A percentile compares a stretch with the other conserved stretches of the same genome.
These are phyloP conservation scores for Cochlearius cochlearius DNA, from an alignment of 2,113 vertebrate species.

Conservation along the genomic window DNA sequence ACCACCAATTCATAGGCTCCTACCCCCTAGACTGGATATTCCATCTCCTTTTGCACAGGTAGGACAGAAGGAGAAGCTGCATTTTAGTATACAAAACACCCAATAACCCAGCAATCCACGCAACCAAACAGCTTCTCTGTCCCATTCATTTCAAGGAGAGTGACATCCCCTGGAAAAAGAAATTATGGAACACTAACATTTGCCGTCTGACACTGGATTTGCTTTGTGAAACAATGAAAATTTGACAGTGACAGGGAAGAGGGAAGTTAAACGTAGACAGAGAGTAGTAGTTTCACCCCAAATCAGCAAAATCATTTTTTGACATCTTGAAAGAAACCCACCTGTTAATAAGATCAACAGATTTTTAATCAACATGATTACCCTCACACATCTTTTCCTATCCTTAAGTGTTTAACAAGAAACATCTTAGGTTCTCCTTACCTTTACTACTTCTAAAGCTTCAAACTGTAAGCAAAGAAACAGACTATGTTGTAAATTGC, in stretches of 20 bases:
- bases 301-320: conserved; percentile 30
- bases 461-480: conserved; percentile 16
- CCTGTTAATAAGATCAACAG: background rate
- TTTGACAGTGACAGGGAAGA: background rate
- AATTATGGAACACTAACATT: background rate
- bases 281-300: background rate
- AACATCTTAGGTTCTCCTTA: conserved; percentile 5
- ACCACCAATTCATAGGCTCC: background rate
- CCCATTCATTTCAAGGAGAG: background rate
- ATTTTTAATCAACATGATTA: conserved; percentile 30
- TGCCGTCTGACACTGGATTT: background rate
- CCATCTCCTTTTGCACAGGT: background rate
- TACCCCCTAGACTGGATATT: background rate
- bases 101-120: background rate
- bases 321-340: conserved; percentile 26
- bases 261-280: background rate
- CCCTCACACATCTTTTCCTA: background rate
- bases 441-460: background rate
- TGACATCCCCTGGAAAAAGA: background rate
- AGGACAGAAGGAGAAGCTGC: background rate
- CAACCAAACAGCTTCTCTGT: background rate
- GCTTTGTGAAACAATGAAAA: background rate
- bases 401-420: conserved; percentile 14
- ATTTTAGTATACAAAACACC: background rate
- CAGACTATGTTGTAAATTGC: background rate